Evolutionary conservation across 1,140 invertebrate genomes (phyloP).

Genomic region (Cydia amplana): DNA sequence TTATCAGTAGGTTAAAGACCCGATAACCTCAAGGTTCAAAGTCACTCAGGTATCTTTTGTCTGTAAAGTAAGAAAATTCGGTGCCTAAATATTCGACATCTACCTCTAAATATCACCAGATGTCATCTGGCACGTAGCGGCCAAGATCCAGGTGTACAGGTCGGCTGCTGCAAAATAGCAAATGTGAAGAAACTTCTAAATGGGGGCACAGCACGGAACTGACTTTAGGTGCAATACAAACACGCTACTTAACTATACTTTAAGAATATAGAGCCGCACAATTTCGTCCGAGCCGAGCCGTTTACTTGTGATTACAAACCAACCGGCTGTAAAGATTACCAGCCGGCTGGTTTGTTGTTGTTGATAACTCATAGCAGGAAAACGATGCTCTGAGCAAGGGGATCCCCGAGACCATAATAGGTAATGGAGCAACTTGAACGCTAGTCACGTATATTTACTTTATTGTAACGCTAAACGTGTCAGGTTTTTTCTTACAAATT

Average conservation of each 20-base stretch:
- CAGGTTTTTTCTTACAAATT: too few relatives aligned
- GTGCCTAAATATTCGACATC: too few relatives aligned
- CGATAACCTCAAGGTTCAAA: background rate
- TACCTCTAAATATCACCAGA: background rate
- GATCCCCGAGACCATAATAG: background rate
- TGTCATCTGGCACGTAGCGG: too few relatives aligned
- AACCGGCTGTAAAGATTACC: background rate
- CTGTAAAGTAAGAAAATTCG: too few relatives aligned
- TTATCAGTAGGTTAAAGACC: background rate
- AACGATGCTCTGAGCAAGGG: background rate
- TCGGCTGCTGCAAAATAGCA: too few relatives aligned
- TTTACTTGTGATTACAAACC: background rate
- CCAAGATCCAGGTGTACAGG: too few relatives aligned
- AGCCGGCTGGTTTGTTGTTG: background rate
- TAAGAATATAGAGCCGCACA: too few relatives aligned
- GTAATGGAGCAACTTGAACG: background rate
- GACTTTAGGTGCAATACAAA: too few relatives aligned
- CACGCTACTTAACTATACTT: too few relatives aligned
- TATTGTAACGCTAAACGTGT: background rate
- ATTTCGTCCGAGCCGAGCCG: too few relatives aligned
- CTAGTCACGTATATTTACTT: background rate
- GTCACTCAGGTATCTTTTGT: background rate
- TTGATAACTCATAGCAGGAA: constrained; percentile 7
- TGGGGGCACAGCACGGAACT: too few relatives aligned
- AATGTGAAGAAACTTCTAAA: too few relatives aligned